Evolutionary conservation across 2,888 invertebrate genomes (phyloP), one percentile per base, ranked within the genome.

Genomic region (Agrilus biguttatus): DNA sequence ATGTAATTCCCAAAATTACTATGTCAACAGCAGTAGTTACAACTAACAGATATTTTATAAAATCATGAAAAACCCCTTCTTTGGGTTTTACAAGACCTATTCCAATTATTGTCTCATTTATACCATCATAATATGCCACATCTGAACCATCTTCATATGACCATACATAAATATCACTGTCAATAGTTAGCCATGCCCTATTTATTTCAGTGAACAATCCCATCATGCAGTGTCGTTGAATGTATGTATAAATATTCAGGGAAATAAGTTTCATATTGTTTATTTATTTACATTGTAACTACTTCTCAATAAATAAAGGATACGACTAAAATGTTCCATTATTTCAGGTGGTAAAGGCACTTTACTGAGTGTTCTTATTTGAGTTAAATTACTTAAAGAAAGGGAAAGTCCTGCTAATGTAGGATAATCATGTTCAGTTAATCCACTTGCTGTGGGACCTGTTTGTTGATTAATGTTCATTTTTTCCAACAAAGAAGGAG

Each of bases 141-240:
- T 98, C 97, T 47, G 83, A 78, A 40, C 90, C 88, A 67, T 91
- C 85, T 66, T 95, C 92, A 69, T 92, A 97, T 21, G 92, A 88
- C 98, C 98, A 98, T 33, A 96, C 79, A 70, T 93, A 98, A 53
- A 98, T 86, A 68, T 96, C 93, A 55, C 91, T 93, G 62, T 98
- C 98, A 53, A 98, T 90, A 5, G 93, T 90, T 43, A 98, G 70
- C 96, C 96, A 98, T 0, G 96, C 96, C 59, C 97, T 74, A 42
- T 84, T 85, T 51, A 98, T 93, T 65, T 92, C 93, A 44, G 95
- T 86, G 69, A 98, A 96, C 8, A 98, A 71, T 3, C 98, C 98
- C 91, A 97, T 95, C 71, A 88, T 80, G 62, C 91, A 95, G 60
- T 92, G 89, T 53, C 89, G 90, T 68, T 93, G 92, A 75, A 95